A percentile compares a stretch with the other conserved stretches of the same genome.
Conservation (phyloP, 2,797 vertebrate genomes). For the Lepidocolaptes lacrymiger region DNA sequence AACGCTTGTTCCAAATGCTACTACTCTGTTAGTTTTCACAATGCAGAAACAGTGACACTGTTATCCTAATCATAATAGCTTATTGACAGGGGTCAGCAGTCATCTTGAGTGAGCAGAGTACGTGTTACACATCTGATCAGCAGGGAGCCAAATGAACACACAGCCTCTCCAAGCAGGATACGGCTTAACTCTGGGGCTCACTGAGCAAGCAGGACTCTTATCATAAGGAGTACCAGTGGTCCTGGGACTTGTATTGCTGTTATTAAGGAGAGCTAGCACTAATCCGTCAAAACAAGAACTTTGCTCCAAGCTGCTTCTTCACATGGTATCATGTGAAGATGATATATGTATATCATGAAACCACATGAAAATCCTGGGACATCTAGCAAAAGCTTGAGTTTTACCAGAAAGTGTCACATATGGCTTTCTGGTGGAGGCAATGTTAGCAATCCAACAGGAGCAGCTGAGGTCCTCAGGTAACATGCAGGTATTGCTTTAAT, state of each 20-base stretch:
- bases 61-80: not conserved
- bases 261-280: not conserved
- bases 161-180: not conserved
- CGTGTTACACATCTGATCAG: not conserved
- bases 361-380: not conserved
- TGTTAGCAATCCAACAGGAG: not conserved
- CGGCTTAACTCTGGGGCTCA: not conserved
- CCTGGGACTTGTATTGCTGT: not conserved
- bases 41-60: not conserved
- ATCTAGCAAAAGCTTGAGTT: not conserved
- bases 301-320: not conserved
- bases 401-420: not conserved
- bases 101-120: not conserved
- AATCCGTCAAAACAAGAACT: not conserved
- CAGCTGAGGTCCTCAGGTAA: not conserved
- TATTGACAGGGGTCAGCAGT: not conserved
- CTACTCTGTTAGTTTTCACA: not conserved
- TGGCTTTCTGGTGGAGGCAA: not conserved
- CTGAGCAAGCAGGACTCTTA: not conserved
- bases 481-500: not conserved
- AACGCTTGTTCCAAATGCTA: not conserved
- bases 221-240: not conserved
- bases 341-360: not conserved
- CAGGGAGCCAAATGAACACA: not conserved
- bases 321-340: not conserved